Percentiles rank a stretch among this genome's conserved stretches.
phyloP scores from a whole-genome alignment of 2,113 vertebrate species.

The Myrmophylax atrothorax region DNA sequence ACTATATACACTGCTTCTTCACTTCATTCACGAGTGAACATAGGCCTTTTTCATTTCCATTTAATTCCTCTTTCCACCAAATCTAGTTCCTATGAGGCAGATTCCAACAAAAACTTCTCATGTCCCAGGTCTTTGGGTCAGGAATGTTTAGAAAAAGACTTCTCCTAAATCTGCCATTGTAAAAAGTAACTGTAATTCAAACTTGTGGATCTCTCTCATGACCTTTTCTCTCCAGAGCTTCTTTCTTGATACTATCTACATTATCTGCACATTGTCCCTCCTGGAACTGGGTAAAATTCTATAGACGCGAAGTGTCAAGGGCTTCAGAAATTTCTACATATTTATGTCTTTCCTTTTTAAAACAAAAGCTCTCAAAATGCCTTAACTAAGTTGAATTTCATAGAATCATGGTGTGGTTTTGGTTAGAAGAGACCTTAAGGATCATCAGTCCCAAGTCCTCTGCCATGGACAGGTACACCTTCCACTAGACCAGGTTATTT shows the following conservation, averaged over 20 bases:
- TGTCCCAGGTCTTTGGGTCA: not conserved
- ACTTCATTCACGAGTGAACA: not conserved
- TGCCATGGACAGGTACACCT: not conserved
- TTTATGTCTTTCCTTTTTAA: not conserved
- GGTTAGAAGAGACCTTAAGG: not conserved
- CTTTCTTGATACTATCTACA: not conserved
- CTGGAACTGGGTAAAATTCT: not conserved
- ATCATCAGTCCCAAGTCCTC: rapidly evolving
- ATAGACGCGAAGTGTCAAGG: not conserved
- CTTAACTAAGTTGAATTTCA: not conserved
- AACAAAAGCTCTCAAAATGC: not conserved
- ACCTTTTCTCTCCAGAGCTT: not conserved
- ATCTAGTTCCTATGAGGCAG: not conserved
- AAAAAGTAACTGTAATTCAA: not conserved
- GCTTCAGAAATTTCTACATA: not conserved
- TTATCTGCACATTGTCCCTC: not conserved
- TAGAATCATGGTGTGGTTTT: not conserved
- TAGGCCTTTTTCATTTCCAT: not conserved
- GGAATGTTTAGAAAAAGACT: not conserved
- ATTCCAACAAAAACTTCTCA: not conserved
- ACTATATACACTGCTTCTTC: not conserved
- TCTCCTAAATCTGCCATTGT: not conserved
- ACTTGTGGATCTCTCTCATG: not conserved
- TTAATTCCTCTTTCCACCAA: not conserved
- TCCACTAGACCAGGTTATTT: not conserved